These are phyloP conservation scores for Drosophila nebulosa DNA, from an alignment of 1,140 invertebrate genomes.

Conservation along the genomic window DNA sequence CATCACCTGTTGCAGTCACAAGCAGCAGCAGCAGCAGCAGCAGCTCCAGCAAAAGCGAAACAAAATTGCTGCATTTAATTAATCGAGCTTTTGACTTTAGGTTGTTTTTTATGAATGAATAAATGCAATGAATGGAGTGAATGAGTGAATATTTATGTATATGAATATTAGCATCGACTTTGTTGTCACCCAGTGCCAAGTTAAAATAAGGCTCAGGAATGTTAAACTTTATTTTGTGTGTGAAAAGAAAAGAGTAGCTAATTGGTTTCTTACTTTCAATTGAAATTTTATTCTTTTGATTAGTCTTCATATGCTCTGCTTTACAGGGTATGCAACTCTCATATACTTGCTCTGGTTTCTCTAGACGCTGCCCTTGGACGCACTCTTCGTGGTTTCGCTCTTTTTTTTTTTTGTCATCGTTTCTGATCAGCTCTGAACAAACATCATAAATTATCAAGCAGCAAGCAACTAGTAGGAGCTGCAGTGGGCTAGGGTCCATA, in stretches of 20 bases:
- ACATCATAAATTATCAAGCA: constrained; percentile 67
- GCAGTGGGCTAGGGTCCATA: constrained; percentile 29
- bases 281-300: not conserved
- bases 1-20: constrained; percentile 21
- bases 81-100: constrained; percentile 57
- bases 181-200: not conserved
- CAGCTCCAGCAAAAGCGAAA: constrained; percentile 62
- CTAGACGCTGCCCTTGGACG: constrained; percentile 23
- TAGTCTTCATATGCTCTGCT: not conserved
- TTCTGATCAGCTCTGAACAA: constrained; percentile 29
- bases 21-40: constrained; percentile 45
- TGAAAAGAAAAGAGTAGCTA: no score
- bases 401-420: constrained; percentile 40
- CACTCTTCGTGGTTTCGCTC: constrained; percentile 3
- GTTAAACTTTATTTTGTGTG: no score
- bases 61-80: constrained; percentile 67
- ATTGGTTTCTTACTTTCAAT: no score
- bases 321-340: not conserved
- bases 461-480: not conserved
- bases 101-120: constrained; percentile 55
- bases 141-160: constrained; percentile 44
- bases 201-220: no score
- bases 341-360: constrained; percentile 26
- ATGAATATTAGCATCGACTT: constrained; percentile 24
- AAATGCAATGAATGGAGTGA: constrained; percentile 33